Evolutionary conservation across 2,797 vertebrate genomes (phyloP).

Genomic region (Remorina albescens): DNA sequence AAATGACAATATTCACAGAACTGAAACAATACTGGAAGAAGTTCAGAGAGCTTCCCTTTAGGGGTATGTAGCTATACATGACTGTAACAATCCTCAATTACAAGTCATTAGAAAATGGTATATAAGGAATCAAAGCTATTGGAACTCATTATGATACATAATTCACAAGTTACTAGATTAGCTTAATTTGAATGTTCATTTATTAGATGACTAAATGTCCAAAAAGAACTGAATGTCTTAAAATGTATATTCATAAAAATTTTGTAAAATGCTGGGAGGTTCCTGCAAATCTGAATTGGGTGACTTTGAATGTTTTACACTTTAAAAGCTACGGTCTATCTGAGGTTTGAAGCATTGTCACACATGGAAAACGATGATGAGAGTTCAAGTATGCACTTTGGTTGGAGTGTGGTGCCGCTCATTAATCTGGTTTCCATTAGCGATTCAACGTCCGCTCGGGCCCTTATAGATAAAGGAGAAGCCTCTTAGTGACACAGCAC

Average conservation of each 20-base stretch:
- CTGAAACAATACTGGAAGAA: neutral
- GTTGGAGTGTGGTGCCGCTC: conserved; percentile 25
- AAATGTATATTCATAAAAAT: too few relatives aligned
- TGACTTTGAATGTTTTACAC: too few relatives aligned
- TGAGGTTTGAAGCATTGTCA: conserved; percentile 18
- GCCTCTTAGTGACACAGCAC: conserved; percentile 23
- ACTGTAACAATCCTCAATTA: neutral
- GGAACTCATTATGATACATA: neutral
- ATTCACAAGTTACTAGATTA: neutral
- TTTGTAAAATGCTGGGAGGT: neutral
- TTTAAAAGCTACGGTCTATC: neutral
- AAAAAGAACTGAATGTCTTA: too few relatives aligned
- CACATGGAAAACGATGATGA: conserved; percentile 41
- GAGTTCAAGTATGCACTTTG: conserved; percentile 53
- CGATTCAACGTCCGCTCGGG: conserved; percentile 24
- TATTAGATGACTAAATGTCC: too few relatives aligned
- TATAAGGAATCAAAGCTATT: neutral
- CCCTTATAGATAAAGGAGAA: conserved; percentile 37
- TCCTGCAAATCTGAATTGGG: too few relatives aligned
- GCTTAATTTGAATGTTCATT: too few relatives aligned
- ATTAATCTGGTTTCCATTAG: conserved; percentile 51
- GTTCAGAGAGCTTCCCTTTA: neutral
- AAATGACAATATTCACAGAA: neutral
- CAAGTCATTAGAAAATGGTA: neutral
- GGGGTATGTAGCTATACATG: neutral